A percentile compares a stretch with the other conserved stretches of the same genome.
Conservation (phyloP, 2,113 vertebrate species). For the Megalops atlanticus region DNA sequence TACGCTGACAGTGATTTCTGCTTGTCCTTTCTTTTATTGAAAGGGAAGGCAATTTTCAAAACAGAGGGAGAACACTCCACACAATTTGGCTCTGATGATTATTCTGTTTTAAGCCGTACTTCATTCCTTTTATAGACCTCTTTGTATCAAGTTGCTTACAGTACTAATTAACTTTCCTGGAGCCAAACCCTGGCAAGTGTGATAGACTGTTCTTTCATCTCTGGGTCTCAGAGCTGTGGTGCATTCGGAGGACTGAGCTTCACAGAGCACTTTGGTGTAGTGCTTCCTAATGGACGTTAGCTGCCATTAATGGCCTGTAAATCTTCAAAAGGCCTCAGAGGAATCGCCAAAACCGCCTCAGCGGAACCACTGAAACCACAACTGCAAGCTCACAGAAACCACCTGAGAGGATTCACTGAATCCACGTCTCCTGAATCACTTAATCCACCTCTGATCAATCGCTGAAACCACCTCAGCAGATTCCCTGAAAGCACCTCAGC, state of each 20-base stretch:
- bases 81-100: background rate
- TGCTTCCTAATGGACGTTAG: background rate
- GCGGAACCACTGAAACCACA: background rate
- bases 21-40: slow-evolving; percentile 1
- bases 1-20: background rate
- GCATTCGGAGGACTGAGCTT: background rate
- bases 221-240: background rate
- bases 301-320: background rate
- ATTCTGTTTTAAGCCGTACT: background rate
- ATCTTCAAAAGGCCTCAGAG: background rate
- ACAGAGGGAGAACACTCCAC: too few relatives aligned
- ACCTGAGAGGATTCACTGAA: background rate
- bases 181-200: background rate
- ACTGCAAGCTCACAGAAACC: too few relatives aligned
- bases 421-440: background rate
- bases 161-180: background rate
- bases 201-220: background rate
- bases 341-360: background rate
- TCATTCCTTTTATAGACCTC: background rate
- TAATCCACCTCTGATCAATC: too few relatives aligned
- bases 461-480: too few relatives aligned
- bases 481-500: too few relatives aligned
- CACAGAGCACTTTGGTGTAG: background rate
- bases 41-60: background rate
- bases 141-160: background rate